Conservation (phyloP, 2,888 invertebrate species). For the Empis stercorea region DNA sequence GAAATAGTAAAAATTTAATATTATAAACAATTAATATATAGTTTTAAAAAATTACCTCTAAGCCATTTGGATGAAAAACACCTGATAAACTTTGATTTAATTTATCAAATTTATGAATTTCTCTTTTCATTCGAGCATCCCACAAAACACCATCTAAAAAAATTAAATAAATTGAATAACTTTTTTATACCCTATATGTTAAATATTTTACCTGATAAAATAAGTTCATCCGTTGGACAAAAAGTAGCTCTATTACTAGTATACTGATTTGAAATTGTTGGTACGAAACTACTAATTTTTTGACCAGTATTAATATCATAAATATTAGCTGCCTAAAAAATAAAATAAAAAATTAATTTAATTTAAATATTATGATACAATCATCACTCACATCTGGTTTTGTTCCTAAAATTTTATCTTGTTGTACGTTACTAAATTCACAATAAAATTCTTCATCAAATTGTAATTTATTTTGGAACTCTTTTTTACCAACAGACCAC, state of each 20-base stretch:
- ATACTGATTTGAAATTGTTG: slow-evolving; percentile 82
- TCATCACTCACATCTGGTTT: slow-evolving; percentile 46
- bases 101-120: slow-evolving; percentile 96
- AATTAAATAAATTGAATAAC: neutral
- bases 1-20: slow-evolving; percentile 13
- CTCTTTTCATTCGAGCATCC: slow-evolving; percentile 76
- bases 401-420: slow-evolving; percentile 83
- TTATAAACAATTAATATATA: neutral
- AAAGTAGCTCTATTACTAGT: slow-evolving; percentile 89
- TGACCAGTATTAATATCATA: slow-evolving; percentile 79
- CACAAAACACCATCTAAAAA: slow-evolving; percentile 79
- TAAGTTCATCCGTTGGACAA: slow-evolving; percentile 83
- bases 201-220: slow-evolving; percentile 53
- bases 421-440: slow-evolving; percentile 83
- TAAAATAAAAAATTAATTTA: slow-evolving; percentile 1
- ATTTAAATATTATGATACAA: neutral
- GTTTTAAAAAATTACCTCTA: slow-evolving; percentile 52
- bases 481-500: slow-evolving; percentile 32
- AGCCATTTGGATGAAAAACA: slow-evolving; percentile 89
- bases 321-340: slow-evolving; percentile 40
- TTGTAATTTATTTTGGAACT: slow-evolving; percentile 44
- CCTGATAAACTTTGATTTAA: slow-evolving; percentile 90
- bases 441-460: slow-evolving; percentile 79
- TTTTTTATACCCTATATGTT: neutral
- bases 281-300: slow-evolving; percentile 58